These are phyloP conservation scores for Platycheirus albimanus DNA, from an alignment of 2,888 invertebrate genomes.

Conservation along the genomic window DNA sequence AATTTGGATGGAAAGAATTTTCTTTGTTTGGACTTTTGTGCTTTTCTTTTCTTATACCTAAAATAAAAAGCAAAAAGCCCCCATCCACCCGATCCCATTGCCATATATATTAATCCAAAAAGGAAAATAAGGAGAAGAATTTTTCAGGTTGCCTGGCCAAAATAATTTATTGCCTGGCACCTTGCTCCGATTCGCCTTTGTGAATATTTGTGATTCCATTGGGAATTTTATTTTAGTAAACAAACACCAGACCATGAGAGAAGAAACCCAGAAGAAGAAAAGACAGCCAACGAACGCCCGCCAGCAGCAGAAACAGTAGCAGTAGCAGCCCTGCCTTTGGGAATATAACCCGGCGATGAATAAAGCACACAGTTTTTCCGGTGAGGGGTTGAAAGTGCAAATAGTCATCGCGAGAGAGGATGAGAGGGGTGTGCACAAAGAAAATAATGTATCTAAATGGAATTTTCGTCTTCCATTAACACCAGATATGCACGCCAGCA, in stretches of 20 bases:
- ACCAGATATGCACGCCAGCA: conserved; percentile 65
- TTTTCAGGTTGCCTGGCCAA: conserved; percentile 74
- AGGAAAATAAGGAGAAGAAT: conserved; percentile 43
- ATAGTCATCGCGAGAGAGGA: conserved; percentile 41
- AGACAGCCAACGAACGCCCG: not conserved
- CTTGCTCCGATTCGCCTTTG: conserved; percentile 74
- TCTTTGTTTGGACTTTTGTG: conserved; percentile 43
- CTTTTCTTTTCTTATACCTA: conserved; percentile 21
- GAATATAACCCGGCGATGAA: conserved; percentile 19
- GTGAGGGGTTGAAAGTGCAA: conserved; percentile 64
- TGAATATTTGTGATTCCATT: conserved; percentile 74
- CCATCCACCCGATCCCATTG: conserved; percentile 27
- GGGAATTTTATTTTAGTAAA: conserved; percentile 74
- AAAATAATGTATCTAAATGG: conserved; percentile 72
- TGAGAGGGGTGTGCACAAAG: conserved; percentile 31
- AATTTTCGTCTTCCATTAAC: conserved; percentile 73
- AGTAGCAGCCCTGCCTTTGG: no score
- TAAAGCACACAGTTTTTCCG: conserved; percentile 42
- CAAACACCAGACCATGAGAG: conserved; percentile 38
- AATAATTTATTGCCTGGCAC: conserved; percentile 75
- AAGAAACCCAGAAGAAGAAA: not conserved
- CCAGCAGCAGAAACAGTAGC: no score
- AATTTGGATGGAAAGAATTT: conserved; percentile 39
- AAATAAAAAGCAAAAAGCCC: not conserved
- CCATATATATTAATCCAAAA: conserved; percentile 56